Evolutionary conservation across 2,113 vertebrate genomes (phyloP), one percentile per base, ranked within the genome.

Genomic region (Pelecanoides urinatrix): DNA sequence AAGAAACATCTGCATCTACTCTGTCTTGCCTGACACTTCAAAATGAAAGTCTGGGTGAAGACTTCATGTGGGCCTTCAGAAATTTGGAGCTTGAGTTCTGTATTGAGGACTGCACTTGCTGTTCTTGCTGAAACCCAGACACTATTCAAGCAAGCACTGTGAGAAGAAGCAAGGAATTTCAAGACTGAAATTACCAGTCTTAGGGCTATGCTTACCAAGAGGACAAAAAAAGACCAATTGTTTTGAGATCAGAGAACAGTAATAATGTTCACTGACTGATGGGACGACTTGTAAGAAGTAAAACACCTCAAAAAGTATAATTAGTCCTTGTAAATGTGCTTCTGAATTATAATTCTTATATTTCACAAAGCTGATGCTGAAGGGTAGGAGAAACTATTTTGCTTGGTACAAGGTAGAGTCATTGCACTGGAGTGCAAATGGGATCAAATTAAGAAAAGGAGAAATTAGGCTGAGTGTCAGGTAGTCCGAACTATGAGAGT

Each of bases 391-490:
- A 88, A 94, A 70, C 14, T 79, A 6, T 76, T 95, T 81, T 87
- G 42, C 59, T 40, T 67, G 55, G 40, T 89, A 74, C 21, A 55
- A 79, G 58, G 61, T 27, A 40, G 59, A 83, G n/a, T 52, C 42
- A 58, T 42, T 76, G 66, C 80, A 66, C 55, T 65, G 42, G 36
- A 79, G 84, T 87, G 32, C 70, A 93, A 94, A 78, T 62, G 61
- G 71, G 94, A 78, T 91, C 87, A 83, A 58, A 91, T 26, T 66
- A 78, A 80, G 81, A 86, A 75, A 83, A 91, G 34, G 55, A 90
- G 68, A 92, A 97, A 96, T 90, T 87, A 96, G 92, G 86, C 89
- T 97, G 93, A 26, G 5, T 73, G 67, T 95, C 92, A 95, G 30
- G 82, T 71, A 94, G 5, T 71, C 47, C 80, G 62, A 95, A 77